Conservation (phyloP, 2,888 invertebrate genomes). For the Horisme vitalbata region DNA sequence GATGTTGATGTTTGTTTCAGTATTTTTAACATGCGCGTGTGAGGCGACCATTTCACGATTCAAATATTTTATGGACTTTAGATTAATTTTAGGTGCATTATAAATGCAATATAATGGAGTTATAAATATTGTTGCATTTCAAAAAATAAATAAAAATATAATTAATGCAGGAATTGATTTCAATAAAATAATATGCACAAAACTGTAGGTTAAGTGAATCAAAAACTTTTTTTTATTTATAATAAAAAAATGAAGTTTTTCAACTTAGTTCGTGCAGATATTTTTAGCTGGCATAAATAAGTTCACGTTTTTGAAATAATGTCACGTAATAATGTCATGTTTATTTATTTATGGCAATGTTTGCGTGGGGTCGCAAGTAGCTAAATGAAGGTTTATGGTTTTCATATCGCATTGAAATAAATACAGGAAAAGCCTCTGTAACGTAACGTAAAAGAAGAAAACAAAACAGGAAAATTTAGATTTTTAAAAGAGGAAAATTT, state of each 20-base stretch:
- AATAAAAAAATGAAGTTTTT: no score
- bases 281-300: neutral
- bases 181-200: no score
- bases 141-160: no score
- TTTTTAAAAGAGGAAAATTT: no score
- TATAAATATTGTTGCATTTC: no score
- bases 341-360: constrained; percentile 8
- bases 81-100: no score
- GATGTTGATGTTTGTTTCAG: constrained; percentile 32
- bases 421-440: neutral
- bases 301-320: constrained; percentile 3
- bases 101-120: no score
- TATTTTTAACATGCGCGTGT: neutral
- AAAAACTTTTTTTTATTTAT: neutral
- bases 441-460: neutral
- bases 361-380: neutral
- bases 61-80: no score
- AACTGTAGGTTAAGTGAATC: no score
- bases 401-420: constrained; percentile 2
- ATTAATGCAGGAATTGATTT: no score
- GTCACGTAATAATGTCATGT: constrained; percentile 2
- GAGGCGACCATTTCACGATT: neutral
- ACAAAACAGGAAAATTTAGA: no score
- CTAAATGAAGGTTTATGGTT: constrained; percentile 1
- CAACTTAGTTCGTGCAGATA: neutral